phyloP scores from a whole-genome alignment of 1,140 invertebrate genomes.

The Schlechtendalia chinensis region DNA sequence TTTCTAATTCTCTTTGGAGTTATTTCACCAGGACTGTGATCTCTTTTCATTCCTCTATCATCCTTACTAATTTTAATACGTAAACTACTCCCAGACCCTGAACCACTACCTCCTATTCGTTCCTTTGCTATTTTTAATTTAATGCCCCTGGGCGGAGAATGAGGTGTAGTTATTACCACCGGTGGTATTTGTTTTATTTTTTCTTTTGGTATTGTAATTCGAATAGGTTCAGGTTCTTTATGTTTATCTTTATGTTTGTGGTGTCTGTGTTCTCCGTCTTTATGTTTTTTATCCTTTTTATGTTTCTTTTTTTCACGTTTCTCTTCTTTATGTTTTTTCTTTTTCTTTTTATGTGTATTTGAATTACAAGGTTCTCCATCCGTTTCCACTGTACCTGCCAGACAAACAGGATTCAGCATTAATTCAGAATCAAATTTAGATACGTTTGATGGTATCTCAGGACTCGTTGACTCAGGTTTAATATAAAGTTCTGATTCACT shows the following conservation, averaged over 20 bases:
- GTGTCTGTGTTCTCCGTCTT: constrained; percentile 51
- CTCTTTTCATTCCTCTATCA: constrained; percentile 43
- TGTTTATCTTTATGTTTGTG: constrained; percentile 51
- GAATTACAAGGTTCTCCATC: constrained; percentile 33
- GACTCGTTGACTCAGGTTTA: constrained; percentile 27
- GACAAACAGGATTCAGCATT: constrained; percentile 29
- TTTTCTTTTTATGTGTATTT: constrained; percentile 60
- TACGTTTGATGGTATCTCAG: not conserved
- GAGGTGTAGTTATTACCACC: constrained; percentile 46
- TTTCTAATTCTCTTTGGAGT: constrained; percentile 40
- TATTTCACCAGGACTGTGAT: constrained; percentile 36
- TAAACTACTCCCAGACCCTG: constrained; percentile 37
- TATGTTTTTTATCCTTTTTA: constrained; percentile 54
- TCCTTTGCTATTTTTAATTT: constrained; percentile 47
- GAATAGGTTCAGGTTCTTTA: constrained; percentile 56
- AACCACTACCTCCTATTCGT: constrained; percentile 32
- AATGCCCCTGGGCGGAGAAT: constrained; percentile 43
- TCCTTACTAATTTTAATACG: constrained; percentile 48
- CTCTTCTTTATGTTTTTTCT: constrained; percentile 61
- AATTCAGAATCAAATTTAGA: constrained; percentile 24
- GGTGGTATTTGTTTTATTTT: constrained; percentile 58
- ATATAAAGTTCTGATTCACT: constrained; percentile 50
- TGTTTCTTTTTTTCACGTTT: constrained; percentile 56
- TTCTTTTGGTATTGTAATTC: constrained; percentile 69
- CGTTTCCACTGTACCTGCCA: constrained; percentile 59